phyloP scores from a whole-genome alignment of 1,140 invertebrate species.

The Thaumetopoea pityocampa region DNA sequence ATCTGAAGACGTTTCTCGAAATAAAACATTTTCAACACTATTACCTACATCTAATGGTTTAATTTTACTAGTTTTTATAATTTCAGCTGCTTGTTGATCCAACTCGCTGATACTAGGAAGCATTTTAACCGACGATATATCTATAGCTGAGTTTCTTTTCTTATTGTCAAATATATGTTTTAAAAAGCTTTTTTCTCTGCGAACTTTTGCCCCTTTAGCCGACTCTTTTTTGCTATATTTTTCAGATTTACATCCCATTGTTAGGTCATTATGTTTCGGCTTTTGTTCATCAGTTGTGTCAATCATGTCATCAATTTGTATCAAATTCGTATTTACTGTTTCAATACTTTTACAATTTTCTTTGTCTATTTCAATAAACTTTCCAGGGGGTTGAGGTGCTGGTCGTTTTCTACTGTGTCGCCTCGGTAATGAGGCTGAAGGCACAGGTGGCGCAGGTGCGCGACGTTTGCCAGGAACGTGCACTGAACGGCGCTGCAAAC shows the following conservation, averaged over 20 bases:
- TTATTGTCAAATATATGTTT: constrained; percentile 66
- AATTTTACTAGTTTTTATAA: constrained; percentile 76
- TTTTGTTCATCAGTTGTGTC: constrained; percentile 7
- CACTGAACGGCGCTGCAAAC: constrained; percentile 66
- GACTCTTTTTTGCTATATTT: constrained; percentile 33
- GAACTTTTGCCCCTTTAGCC: constrained; percentile 45
- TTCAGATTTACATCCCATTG: constrained; percentile 25
- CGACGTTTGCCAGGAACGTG: constrained; percentile 86
- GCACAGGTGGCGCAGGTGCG: constrained; percentile 81
- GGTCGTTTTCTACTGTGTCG: constrained; percentile 48
- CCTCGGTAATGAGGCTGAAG: constrained; percentile 33
- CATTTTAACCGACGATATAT: constrained; percentile 69
- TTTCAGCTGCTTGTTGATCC: constrained; percentile 86
- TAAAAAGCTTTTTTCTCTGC: constrained; percentile 55
- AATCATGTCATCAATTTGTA: constrained; percentile 27
- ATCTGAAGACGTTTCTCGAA: constrained; percentile 1
- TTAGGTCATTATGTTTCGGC: constrained; percentile 11
- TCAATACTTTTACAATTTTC: constrained; percentile 22
- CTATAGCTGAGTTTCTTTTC: constrained; percentile 56
- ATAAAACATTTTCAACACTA: constrained; percentile 4
- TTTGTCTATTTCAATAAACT: constrained; percentile 26
- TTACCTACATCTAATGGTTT: constrained; percentile 23
- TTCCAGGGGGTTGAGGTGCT: constrained; percentile 50
- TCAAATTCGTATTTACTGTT: constrained; percentile 15
- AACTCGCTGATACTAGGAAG: constrained; percentile 88